Evolutionary conservation across 35 echinoderm and acorn worm genomes (phyloP).

Genomic region (Eucidaris tribuloides): DNA sequence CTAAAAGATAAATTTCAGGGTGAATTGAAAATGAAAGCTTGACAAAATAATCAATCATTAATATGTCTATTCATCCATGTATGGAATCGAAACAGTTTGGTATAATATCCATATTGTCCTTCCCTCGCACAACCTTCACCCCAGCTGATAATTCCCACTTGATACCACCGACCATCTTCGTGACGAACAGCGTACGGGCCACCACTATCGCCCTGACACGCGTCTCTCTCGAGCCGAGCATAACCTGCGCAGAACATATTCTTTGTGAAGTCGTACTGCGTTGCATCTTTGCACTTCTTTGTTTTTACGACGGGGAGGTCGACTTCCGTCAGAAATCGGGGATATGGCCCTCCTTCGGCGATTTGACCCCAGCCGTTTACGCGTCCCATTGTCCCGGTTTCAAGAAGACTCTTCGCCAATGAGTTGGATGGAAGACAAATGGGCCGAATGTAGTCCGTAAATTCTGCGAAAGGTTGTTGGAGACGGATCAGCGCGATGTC

Average conservation of each 20-base stretch:
- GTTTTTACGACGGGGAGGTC: conserved; percentile 54
- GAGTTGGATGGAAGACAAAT: conserved; percentile 66
- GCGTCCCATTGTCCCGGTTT: conserved; percentile 26
- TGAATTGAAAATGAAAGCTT: background rate
- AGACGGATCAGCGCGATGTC: conserved; percentile 82
- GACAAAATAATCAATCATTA: conserved; percentile 3
- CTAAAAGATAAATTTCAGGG: background rate
- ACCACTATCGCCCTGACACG: conserved; percentile 89
- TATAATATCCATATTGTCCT: conserved; percentile 89
- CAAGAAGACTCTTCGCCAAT: background rate
- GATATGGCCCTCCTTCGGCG: conserved; percentile 57
- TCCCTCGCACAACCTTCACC: conserved; percentile 75
- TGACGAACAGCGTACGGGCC: conserved; percentile 62
- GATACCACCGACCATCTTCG: conserved; percentile 55
- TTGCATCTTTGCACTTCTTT: conserved; percentile 49
- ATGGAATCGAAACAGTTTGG: conserved; percentile 59
- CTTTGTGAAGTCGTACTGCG: conserved; percentile 37
- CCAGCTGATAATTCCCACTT: conserved; percentile 87
- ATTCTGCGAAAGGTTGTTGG: conserved; percentile 35
- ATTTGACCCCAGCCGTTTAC: conserved; percentile 80
- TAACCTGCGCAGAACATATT: conserved; percentile 97
- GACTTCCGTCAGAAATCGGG: conserved; percentile 83
- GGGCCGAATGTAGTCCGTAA: conserved; percentile 79
- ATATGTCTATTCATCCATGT: conserved; percentile 67
- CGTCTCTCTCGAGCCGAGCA: conserved; percentile 43